These are phyloP conservation scores for Luidia sarsii DNA, from an alignment of 53 echinoderm and acorn worm genomes.

Conservation along the genomic window DNA sequence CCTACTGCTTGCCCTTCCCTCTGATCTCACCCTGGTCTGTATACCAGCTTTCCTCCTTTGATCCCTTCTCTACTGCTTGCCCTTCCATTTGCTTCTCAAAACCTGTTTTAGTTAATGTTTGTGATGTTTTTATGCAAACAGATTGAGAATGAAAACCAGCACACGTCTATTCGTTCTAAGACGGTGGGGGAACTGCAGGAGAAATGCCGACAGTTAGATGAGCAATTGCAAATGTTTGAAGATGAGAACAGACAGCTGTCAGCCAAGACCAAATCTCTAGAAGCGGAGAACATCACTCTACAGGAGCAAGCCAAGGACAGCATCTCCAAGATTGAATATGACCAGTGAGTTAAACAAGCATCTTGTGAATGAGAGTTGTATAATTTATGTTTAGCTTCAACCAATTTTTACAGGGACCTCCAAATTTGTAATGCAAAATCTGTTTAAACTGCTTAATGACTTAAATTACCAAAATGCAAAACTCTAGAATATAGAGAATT, in stretches of 20 bases:
- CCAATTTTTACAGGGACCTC: too few species aligned
- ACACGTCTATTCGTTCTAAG: constrained; percentile 59
- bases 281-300: constrained; percentile 73
- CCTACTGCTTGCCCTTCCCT: too few species aligned
- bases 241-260: constrained; percentile 73
- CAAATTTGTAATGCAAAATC: too few species aligned
- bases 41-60: too few species aligned
- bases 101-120: neutral
- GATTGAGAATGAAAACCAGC: constrained; percentile 61
- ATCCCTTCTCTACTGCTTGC: too few species aligned
- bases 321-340: constrained; percentile 70
- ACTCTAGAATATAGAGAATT: too few species aligned
- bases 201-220: constrained; percentile 64
- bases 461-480: too few species aligned
- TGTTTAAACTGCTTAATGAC: too few species aligned
- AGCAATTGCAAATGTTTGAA: constrained; percentile 62
- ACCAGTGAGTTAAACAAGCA: constrained; percentile 84
- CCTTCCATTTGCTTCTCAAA: neutral
- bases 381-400: too few species aligned
- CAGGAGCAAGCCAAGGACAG: constrained; percentile 40
- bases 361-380: too few species aligned
- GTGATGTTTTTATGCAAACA: neutral
- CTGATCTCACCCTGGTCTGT: too few species aligned
- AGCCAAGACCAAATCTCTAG: constrained; percentile 62
- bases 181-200: constrained; percentile 56